Base-by-base conservation (phyloP, 53 echinoderm and acorn worm species). In the Apostichopus leukothele region DNA sequence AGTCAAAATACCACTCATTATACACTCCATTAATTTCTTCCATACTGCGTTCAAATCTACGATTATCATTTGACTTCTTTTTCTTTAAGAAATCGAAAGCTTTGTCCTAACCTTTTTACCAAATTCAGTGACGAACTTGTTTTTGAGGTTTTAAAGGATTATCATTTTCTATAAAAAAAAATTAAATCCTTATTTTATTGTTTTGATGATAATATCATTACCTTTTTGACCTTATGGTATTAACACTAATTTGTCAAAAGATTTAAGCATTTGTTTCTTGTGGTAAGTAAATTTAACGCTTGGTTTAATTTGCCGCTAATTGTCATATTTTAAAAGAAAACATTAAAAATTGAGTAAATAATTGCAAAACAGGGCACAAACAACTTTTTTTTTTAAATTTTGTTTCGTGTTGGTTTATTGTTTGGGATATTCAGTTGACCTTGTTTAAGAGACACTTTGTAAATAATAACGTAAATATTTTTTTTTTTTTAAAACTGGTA, bases 221-320 rank as follows among this genome's bases (percentile, higher is more conserved):
- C 52, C 79, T 79, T 79, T 77, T 79, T 79, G 79, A 79, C 79
- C 79, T 79, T 79, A 9, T n/a, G 18, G 79, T 13, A 53, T 79
- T 79, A 53, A 39, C 18, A 5, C 50, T 79, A 79, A 79, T 79
- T 79, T 79, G 79, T 79, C 54, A 79, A 51, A 51, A 9, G 50
- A 51, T 50, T 9, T 39, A 77, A 50, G 50, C 6, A 53, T 79
- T 79, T 79, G 79, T 79, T 79, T 52, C 7, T 18, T 50, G 79
- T 79, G 79, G 79, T 18, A 13, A 52, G 53, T 79, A 18, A 79
- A 79, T 79, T 53, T 9, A 18, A 5, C 79, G 12, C 50, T 79
- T 16, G 39, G 39, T 9, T 13, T 13, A 16, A 63, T 11, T 16
- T 13, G 11, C 6, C 63, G 11, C 16, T 16, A 13, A 63, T 63